Evolutionary conservation across 2,113 vertebrate species (phyloP), one percentile per base, ranked within the genome.

Genomic region (Oncorhynchus masou): DNA sequence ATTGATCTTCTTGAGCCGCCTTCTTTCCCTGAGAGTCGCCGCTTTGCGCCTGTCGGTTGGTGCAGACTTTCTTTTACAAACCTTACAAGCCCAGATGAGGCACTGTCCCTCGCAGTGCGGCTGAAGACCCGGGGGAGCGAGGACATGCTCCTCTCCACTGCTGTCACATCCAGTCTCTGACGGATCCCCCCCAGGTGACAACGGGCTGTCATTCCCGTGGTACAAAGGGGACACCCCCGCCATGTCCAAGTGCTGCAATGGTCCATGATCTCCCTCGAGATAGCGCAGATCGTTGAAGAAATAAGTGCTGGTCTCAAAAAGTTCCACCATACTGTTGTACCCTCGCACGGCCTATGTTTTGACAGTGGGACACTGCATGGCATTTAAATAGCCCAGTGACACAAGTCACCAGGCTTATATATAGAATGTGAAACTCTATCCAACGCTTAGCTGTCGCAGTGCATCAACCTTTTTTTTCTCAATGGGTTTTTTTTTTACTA

Each of bases 391-490:
- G 95, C 93, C 92, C 91, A 84, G 94, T 95, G 95, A 96, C 96
- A 97, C 95, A 95, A 96, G 95, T 94, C 92, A 88, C 92, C 88
- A 85, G 91, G 94, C 94, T 96, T 98, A 95, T 96, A 98, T 98
- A 96, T 97, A 96, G 95, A 95, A 93, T 92, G 94, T 98, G 98
- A 98, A 99, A 99, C 94, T 91, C 94, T 95, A 99, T 93, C 97
- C 96, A 93, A 92, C 91, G 84, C 95, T 93, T 95, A 95, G 95
- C 96, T 96, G 96, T 94, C 92, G 92, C 91, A 84, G 91, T 90
- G 93, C 94, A 94, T 95, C 94, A 93, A 91, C 89, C 93, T 93
- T 91, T 89, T 92, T 45, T 45, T 11, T 45, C 39, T 92, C 89
- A 92, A 94, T 88, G 90, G 85, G 89, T 83, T 83, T 87, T 31